Evolutionary conservation across 2,888 invertebrate genomes (phyloP).

Genomic region (Orchesella flavescens): DNA sequence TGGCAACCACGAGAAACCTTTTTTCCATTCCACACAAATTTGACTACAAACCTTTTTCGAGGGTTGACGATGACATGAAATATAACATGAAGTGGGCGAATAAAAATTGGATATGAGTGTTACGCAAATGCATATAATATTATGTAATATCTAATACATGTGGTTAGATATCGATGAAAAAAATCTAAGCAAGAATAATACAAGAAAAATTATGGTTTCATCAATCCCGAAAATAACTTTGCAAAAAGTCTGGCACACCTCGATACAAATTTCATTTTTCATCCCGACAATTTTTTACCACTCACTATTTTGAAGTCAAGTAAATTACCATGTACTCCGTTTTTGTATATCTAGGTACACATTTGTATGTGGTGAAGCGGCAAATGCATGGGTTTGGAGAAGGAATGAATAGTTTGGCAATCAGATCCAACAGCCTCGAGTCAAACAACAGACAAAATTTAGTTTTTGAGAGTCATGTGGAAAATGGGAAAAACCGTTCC

Average conservation of each 20-base stretch:
- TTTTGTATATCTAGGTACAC: neutral
- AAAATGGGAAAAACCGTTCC: neutral
- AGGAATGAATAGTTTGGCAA: neutral
- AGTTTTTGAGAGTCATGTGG: neutral
- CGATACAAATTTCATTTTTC: slow-evolving; percentile 25
- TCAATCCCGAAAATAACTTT: slow-evolving; percentile 8
- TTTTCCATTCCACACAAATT: no score
- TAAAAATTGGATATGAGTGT: no score
- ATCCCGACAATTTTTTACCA: neutral
- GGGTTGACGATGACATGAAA: no score
- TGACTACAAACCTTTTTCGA: no score
- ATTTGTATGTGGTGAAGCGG: neutral
- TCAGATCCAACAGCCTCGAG: slow-evolving; percentile 4
- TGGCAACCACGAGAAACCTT: no score
- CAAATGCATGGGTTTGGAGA: neutral
- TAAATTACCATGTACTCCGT: neutral
- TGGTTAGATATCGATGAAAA: no score
- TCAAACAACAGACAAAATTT: slow-evolving; percentile 4
- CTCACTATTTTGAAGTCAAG: neutral
- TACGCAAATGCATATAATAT: no score
- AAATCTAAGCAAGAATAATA: no score
- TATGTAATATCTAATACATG: no score
- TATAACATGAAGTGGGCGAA: no score
- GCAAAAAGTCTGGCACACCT: neutral
- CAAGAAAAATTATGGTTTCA: neutral